phyloP scores from a whole-genome alignment of 2,797 vertebrate genomes.

The Arremon brunneinucha region DNA sequence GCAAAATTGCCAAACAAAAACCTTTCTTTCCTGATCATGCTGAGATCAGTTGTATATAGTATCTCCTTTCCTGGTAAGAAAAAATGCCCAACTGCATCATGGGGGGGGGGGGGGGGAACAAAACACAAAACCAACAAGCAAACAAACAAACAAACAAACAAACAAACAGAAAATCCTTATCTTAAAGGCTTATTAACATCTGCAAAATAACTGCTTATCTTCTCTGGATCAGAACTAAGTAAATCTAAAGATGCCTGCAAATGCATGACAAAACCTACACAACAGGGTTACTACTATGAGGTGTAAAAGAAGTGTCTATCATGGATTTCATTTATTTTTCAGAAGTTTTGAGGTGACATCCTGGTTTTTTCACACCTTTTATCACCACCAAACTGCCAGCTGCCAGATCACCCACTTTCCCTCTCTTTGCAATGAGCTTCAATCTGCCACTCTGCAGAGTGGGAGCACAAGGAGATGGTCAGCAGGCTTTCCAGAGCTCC shows the following conservation, averaged over 20 bases:
- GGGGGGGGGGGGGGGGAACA: too few species aligned
- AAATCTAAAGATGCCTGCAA: neutral
- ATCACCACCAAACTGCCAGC: neutral
- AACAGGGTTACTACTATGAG: neutral
- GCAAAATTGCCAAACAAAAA: neutral
- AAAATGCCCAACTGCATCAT: neutral
- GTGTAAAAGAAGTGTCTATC: neutral
- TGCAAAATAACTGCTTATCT: neutral
- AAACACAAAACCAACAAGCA: accelerated
- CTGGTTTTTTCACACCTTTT: neutral
- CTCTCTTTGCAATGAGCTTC: neutral
- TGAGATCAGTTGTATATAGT: neutral
- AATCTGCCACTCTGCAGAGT: neutral
- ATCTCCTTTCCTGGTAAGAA: neutral
- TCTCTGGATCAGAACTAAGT: neutral
- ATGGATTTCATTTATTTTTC: neutral
- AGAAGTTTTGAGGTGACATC: neutral
- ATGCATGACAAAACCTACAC: neutral
- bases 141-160: too few species aligned
- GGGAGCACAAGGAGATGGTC: neutral
- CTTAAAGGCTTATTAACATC: neutral
- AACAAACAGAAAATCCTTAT: neutral
- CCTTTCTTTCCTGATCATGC: neutral
- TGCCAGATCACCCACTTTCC: neutral
- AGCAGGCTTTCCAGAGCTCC: neutral